phyloP scores from a whole-genome alignment of 2,888 invertebrate species.

The Micropterix aruncella region DNA sequence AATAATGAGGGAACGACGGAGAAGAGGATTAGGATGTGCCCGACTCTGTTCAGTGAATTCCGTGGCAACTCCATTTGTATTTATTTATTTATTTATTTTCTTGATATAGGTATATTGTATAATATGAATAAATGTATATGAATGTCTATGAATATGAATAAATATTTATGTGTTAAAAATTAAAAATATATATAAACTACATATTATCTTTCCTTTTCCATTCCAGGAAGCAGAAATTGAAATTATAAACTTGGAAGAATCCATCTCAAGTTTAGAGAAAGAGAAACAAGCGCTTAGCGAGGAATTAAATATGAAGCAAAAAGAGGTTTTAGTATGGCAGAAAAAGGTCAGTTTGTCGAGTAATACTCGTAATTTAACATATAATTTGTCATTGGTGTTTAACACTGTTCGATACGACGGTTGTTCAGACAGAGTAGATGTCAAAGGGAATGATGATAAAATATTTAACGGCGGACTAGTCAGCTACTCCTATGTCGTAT shows the following conservation, averaged over 20 bases:
- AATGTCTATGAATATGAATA: conserved; percentile 2
- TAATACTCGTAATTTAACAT: background rate
- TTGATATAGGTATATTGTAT: background rate
- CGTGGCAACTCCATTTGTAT: no score
- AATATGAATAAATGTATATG: conserved; percentile 5
- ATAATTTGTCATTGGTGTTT: no score
- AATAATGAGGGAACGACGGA: no score
- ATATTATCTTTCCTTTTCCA: conserved; percentile 4
- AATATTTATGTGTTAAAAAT: background rate
- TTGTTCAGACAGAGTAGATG: no score
- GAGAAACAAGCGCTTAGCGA: conserved; percentile 51
- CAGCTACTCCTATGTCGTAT: no score
- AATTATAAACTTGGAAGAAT: conserved; percentile 50
- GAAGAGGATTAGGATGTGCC: no score
- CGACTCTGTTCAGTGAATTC: no score
- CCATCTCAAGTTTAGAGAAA: conserved; percentile 48
- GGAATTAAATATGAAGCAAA: conserved; percentile 44
- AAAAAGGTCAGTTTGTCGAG: conserved; percentile 43
- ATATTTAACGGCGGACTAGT: no score
- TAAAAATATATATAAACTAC: background rate
- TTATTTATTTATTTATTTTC: no score
- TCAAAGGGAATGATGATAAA: no score
- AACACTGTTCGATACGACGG: no score
- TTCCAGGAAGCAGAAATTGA: conserved; percentile 52
- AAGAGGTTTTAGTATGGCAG: conserved; percentile 68